phyloP scores from a whole-genome alignment of 53 echinoderm and acorn worm genomes.

The Paelopatides confundens region DNA sequence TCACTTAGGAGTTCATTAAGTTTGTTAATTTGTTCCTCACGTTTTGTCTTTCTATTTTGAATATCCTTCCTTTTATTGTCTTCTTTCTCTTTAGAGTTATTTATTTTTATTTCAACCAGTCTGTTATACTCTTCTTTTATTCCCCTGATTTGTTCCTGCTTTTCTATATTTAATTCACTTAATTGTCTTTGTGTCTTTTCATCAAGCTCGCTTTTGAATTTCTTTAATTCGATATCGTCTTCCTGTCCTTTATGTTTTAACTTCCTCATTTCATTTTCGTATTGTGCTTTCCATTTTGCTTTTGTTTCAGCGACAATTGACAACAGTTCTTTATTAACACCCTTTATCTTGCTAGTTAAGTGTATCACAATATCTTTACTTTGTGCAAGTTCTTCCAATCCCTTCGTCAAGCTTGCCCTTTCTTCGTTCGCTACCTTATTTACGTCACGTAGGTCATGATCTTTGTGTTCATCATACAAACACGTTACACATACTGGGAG shows the following conservation, averaged over 20 bases:
- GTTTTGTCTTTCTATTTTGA: background rate
- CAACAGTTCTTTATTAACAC: background rate
- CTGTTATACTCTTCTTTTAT: background rate
- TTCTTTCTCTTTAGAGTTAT: background rate
- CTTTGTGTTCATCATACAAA: slow-evolving; percentile 10
- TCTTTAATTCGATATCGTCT: background rate
- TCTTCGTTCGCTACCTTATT: background rate
- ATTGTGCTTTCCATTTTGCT: background rate
- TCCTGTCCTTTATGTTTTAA: background rate
- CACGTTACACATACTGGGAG: background rate
- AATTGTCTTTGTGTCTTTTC: background rate
- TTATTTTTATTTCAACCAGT: background rate
- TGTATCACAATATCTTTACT: background rate
- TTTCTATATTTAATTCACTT: background rate
- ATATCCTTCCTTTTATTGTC: background rate
- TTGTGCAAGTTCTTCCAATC: background rate
- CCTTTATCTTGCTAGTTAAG: background rate
- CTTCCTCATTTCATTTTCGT: background rate
- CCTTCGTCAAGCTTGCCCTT: background rate
- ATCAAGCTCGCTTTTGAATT: background rate
- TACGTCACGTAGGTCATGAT: slow-evolving; percentile 12
- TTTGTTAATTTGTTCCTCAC: background rate
- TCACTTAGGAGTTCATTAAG: background rate
- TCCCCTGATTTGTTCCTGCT: background rate
- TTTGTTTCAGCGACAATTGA: background rate